phyloP scores from a whole-genome alignment of 2,797 vertebrate genomes.

The Ceyx erithaca region DNA sequence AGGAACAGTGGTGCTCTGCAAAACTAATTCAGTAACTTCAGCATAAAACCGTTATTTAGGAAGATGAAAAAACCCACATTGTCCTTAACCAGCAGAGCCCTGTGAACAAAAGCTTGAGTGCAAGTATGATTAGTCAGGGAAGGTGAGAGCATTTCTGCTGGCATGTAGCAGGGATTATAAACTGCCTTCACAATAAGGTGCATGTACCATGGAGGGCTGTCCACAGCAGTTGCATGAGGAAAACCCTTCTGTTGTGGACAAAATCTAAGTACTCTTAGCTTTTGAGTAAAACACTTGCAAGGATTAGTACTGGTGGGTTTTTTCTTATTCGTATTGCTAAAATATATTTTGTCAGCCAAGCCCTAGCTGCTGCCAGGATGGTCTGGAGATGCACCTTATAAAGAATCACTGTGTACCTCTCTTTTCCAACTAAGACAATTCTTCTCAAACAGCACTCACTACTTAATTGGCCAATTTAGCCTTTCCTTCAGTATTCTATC shows the following conservation, averaged over 20 bases:
- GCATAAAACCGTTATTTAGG: neutral
- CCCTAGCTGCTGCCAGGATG: neutral
- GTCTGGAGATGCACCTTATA: neutral
- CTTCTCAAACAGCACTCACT: neutral
- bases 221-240: constrained; percentile 16
- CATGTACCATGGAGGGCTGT: neutral
- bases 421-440: neutral
- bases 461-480: neutral
- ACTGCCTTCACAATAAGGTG: neutral
- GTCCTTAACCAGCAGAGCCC: neutral
- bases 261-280: neutral
- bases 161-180: neutral
- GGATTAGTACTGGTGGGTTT: neutral
- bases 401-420: neutral
- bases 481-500: neutral
- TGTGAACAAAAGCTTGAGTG: neutral
- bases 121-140: neutral
- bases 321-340: neutral
- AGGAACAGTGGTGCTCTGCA: neutral
- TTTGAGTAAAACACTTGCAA: neutral
- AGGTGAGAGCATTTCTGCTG: neutral
- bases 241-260: constrained; percentile 16
- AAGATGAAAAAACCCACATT: fast-evolving
- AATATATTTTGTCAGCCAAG: neutral
- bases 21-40: neutral